Evolutionary conservation across 2,888 invertebrate genomes (phyloP), one percentile per base, ranked within the genome.

Genomic region (Aleiodes alternator): DNA sequence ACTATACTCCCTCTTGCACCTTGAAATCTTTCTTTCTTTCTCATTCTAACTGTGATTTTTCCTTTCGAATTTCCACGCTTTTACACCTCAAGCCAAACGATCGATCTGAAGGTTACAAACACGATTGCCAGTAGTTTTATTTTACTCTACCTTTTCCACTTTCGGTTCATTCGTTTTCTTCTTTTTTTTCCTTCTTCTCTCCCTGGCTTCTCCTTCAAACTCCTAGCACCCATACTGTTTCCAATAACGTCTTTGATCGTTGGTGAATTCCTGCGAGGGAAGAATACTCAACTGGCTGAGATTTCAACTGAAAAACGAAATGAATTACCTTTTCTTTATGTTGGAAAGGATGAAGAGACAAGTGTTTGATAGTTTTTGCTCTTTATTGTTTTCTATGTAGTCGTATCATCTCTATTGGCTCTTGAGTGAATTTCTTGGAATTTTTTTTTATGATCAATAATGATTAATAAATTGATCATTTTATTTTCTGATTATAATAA

Each of bases 41-140:
- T 14, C 34, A 53, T 72, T 53, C 51, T 14, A 43, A 48, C 50
- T 51, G 64, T 69, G 59, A 56, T 73, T 74, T 64, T 43, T 64
- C 48, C 50, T 16, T 11, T 69, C 48, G 57, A 69, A 74, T 66
- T 73, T 70, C 43, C 71, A 70, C 76, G 69, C 75, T 76, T 76
- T 76, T 69, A 34, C 72, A 48, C 74, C 51, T 51, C 51, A 31
- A 51, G n/a, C 14, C 31, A 68, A 23, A 68, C 68, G 29, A 68
- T 29, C 68, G 51, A 68, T 68, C 51, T 31, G 48, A 51, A 68
- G 68, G 68, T 68, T 68, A 68, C 68, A 68, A 43, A 50, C 68
- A 29, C 51, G 51, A 68, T 48, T 64, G 43, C 23, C 43, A 48
- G 43, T 64, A 64, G 43, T 64, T 64, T 64, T 64, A 64, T 64